Conservation (phyloP, 2,113 vertebrate genomes). For the Sorex araneus region DNA sequence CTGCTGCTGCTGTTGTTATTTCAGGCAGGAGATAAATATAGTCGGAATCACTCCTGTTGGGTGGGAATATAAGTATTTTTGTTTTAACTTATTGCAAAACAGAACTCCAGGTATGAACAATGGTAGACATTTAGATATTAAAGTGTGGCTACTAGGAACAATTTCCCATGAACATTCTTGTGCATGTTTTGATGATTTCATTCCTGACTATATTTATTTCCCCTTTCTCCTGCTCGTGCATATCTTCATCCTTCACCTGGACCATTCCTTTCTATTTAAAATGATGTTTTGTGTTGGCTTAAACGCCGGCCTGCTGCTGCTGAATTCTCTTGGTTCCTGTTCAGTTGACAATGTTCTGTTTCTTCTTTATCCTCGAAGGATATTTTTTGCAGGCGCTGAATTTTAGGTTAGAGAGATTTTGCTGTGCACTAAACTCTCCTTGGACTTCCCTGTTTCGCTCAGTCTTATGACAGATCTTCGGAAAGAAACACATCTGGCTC, state of each 20-base stretch:
- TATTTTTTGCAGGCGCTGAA: not conserved
- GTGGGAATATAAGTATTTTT: not conserved
- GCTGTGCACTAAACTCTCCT: conserved; percentile 18
- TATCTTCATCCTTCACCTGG: not conserved
- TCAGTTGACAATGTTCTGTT: conserved; percentile 32
- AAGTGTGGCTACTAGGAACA: not conserved
- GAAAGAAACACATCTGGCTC: not conserved
- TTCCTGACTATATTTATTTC: not conserved
- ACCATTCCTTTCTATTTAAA: conserved; percentile 1
- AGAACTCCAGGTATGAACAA: not conserved
- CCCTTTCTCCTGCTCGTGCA: not conserved
- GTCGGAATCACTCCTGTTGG: conserved; percentile 19
- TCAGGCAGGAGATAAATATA: not conserved
- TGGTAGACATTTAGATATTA: conserved; percentile 31
- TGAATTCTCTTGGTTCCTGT: conserved; percentile 10
- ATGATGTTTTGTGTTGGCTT: not conserved
- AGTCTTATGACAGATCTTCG: not conserved
- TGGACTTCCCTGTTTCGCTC: not conserved
- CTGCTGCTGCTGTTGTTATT: not conserved
- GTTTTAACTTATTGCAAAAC: not conserved
- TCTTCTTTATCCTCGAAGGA: conserved; percentile 1
- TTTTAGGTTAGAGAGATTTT: conserved; percentile 29
- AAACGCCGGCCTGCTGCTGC: not conserved
- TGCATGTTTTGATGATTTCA: not conserved
- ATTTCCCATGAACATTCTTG: not conserved